Percentiles rank a stretch among this genome's conserved stretches.
Conservation (phyloP, 2,888 invertebrate species). For the Luperina nickerlii region DNA sequence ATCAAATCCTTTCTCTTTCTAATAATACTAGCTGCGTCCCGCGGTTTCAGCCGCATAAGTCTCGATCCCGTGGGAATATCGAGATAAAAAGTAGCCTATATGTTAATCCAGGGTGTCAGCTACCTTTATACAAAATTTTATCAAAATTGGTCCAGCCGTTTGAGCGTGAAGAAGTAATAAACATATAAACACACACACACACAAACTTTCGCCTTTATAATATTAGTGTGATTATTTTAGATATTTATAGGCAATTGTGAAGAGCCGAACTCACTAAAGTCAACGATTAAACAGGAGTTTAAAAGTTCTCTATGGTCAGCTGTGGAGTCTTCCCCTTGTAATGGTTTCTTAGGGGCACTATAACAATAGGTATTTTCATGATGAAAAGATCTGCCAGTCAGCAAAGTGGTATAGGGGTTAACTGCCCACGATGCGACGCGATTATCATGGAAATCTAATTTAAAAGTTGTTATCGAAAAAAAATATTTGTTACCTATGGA, state of each 20-base stretch:
- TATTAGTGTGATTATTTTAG: not conserved
- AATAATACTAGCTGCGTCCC: no score
- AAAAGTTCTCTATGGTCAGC: not conserved
- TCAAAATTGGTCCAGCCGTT: no score
- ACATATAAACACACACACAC: no score
- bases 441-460: conserved; percentile 14
- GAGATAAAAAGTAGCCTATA: no score
- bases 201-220: no score
- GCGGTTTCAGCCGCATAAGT: no score
- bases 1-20: no score
- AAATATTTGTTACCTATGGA: not conserved
- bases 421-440: not conserved
- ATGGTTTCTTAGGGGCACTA: not conserved
- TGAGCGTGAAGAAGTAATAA: no score
- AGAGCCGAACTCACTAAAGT: not conserved
- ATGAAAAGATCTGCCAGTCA: conserved; percentile 27
- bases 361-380: conserved; percentile 17
- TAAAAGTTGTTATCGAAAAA: not conserved
- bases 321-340: not conserved
- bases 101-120: no score
- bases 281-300: not conserved
- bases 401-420: not conserved
- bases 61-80: no score
- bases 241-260: not conserved
- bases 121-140: no score